phyloP scores from a whole-genome alignment of 2,113 vertebrate genomes.

The Trachemys scripta region DNA sequence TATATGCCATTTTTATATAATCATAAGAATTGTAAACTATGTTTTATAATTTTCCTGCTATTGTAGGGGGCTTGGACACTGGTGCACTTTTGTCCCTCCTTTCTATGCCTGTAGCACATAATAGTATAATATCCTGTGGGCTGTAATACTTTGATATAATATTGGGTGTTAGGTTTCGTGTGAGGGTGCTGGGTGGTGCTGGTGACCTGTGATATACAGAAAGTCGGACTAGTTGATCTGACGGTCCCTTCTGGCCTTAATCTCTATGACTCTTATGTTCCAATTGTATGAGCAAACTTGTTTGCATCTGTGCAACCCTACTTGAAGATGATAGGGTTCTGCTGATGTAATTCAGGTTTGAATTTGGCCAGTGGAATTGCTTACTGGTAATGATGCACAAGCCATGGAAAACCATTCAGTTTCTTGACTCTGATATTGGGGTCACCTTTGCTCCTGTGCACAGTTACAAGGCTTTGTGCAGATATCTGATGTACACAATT shows the following conservation, averaged over 20 bases:
- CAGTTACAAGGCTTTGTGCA: not conserved
- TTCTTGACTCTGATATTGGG: not conserved
- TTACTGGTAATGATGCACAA: not conserved
- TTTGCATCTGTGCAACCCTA: accelerated
- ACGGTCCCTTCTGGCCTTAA: too few relatives aligned
- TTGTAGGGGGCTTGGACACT: too few relatives aligned
- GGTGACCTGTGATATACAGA: too few relatives aligned
- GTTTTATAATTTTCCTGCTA: not conserved
- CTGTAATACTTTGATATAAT: too few relatives aligned
- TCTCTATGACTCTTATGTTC: too few relatives aligned
- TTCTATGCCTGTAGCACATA: too few relatives aligned
- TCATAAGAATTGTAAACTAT: not conserved
- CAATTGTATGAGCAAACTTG: not conserved
- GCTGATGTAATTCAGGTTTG: not conserved
- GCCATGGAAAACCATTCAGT: not conserved
- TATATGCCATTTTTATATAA: not conserved
- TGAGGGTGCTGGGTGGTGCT: too few relatives aligned
- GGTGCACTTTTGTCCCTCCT: too few relatives aligned
- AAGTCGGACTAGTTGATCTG: too few relatives aligned
- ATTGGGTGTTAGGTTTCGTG: too few relatives aligned
- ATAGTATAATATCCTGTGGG: too few relatives aligned
- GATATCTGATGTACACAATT: not conserved
- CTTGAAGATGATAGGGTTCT: too few relatives aligned
- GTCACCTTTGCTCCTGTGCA: not conserved
- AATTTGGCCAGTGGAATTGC: not conserved